Percentiles rank a stretch among this genome's conserved stretches.
phyloP scores from a whole-genome alignment of 2,888 invertebrate species.

The Neocrepidodera transversa region DNA sequence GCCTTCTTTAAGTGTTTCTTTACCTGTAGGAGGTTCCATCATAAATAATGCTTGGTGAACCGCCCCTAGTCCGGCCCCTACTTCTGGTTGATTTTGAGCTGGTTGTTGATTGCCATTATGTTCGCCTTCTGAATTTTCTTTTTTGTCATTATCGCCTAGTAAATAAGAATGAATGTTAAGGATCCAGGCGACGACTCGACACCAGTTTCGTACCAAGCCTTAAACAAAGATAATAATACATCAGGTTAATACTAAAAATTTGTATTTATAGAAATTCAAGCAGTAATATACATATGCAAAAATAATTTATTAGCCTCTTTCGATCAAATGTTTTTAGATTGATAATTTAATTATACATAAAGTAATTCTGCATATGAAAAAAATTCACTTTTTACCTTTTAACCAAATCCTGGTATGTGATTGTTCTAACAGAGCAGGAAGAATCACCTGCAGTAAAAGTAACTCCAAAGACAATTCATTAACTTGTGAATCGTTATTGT shows the following conservation, averaged over 20 bases:
- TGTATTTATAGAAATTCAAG: no score
- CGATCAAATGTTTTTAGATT: no score
- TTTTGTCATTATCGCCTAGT: slow-evolving; percentile 71
- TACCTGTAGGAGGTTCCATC: slow-evolving; percentile 69
- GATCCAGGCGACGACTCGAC: slow-evolving; percentile 80
- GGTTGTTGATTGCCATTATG: slow-evolving; percentile 38
- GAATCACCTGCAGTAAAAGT: slow-evolving; percentile 87
- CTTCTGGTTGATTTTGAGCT: slow-evolving; percentile 49
- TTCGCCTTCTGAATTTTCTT: slow-evolving; percentile 55
- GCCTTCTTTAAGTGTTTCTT: no score
- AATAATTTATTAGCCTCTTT: no score
- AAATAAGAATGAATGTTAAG: slow-evolving; percentile 90
- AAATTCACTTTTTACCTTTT: slow-evolving; percentile 61
- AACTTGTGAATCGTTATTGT: slow-evolving; percentile 82
- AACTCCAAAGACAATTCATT: slow-evolving; percentile 95
- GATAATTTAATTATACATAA: no score
- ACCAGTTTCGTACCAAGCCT: slow-evolving; percentile 85
- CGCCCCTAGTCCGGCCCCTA: slow-evolving; percentile 69
- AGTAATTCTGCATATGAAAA: no score
- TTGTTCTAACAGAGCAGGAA: slow-evolving; percentile 95
- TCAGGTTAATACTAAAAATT: no score
- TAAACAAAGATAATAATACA: slow-evolving; percentile 5
- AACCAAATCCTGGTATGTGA: slow-evolving; percentile 95
- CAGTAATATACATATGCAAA: no score
- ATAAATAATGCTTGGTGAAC: slow-evolving; percentile 90